phyloP scores from a whole-genome alignment of 2,113 vertebrate genomes.

The Brachypodius melanocephalos region DNA sequence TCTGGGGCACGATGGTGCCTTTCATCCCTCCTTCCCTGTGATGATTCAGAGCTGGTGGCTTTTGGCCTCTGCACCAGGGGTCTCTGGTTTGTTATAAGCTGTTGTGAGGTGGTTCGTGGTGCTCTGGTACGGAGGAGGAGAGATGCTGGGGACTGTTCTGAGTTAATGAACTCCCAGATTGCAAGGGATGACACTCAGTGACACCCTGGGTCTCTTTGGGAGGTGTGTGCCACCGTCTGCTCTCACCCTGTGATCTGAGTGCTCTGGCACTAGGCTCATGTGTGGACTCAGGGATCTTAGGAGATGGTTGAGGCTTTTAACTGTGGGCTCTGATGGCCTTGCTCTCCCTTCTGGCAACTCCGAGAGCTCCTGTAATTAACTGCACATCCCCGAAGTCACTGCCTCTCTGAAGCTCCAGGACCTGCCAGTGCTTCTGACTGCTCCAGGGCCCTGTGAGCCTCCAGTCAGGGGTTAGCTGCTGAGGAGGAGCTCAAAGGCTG shows the following conservation, averaged over 20 bases:
- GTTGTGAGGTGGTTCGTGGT: not conserved
- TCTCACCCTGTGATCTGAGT: not conserved
- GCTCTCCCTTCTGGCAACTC: not conserved
- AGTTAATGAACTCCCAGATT: not conserved
- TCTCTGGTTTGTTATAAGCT: not conserved
- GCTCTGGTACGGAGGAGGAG: accelerated
- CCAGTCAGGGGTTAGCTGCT: not conserved
- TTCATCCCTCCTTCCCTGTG: conserved; percentile 34
- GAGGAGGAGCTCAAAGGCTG: not conserved
- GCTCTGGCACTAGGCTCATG: accelerated
- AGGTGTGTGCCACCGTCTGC: not conserved
- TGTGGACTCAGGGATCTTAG: not conserved
- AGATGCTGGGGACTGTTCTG: not conserved
- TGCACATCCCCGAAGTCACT: conserved; percentile 47
- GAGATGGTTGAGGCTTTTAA: not conserved
- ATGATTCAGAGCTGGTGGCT: conserved; percentile 17
- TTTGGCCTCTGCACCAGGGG: not conserved
- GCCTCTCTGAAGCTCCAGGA: not conserved
- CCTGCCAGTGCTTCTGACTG: not conserved
- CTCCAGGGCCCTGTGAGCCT: not conserved
- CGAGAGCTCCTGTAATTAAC: conserved; percentile 37
- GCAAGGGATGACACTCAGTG: not conserved
- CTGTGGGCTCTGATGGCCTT: not conserved
- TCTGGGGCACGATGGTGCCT: not conserved
- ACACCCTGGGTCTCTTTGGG: not conserved